These are phyloP conservation scores for Pterobdella sp. DNA, from an alignment of 2,888 invertebrate genomes.

Conservation along the genomic window DNA sequence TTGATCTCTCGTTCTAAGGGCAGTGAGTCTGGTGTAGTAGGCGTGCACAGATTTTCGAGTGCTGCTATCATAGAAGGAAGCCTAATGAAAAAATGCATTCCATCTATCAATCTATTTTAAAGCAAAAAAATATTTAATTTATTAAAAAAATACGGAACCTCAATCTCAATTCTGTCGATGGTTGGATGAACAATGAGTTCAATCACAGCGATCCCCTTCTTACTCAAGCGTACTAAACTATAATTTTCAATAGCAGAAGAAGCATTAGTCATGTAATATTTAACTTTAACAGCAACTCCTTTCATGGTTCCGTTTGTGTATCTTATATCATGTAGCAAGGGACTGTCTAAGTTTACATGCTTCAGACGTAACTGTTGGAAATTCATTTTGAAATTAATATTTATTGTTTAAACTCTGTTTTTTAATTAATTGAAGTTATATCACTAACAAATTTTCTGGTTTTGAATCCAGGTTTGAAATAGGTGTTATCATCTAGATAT, in stretches of 20 bases:
- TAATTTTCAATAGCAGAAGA: not conserved
- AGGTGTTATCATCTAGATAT: not conserved
- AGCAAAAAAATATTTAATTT: no score
- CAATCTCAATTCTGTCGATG: not conserved
- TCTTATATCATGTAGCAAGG: not conserved
- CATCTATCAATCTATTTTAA: no score
- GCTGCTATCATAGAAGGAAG: not conserved
- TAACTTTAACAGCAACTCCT: not conserved
- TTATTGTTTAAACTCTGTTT: not conserved
- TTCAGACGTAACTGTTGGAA: not conserved
- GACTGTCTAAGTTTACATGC: not conserved
- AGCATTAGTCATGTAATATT: not conserved
- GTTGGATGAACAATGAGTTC: not conserved
- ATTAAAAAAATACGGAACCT: no score
- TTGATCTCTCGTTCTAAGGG: not conserved
- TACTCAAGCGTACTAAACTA: not conserved
- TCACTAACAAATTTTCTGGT: slow-evolving; percentile 7
- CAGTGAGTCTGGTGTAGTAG: not conserved
- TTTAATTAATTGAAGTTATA: no score
- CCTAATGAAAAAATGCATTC: not conserved
- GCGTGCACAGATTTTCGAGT: not conserved
- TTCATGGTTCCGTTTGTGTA: slow-evolving; percentile 5
- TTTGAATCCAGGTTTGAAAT: not conserved
- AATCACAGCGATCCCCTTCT: not conserved
- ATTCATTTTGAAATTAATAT: not conserved